Evolutionary conservation across 2,113 vertebrate species (phyloP), one percentile per base, ranked within the genome.

Genomic region (Hippocampus barbouri): DNA sequence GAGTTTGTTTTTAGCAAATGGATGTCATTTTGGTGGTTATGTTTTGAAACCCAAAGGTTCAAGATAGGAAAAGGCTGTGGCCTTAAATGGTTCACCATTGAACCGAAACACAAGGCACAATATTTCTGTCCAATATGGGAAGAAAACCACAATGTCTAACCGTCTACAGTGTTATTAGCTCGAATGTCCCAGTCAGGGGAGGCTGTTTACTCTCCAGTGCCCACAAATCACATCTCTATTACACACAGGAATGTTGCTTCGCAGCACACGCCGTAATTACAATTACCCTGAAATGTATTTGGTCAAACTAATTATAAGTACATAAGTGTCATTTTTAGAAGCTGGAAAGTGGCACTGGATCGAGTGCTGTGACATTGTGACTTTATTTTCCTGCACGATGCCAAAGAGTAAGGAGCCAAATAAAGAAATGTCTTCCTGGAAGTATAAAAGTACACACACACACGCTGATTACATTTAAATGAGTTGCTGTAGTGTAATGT

Each of bases 121-220:
- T 20, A 38, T 30, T 30, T 25, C 40, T 77, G 77, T 68, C 70
- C n/a, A 75, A 51, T 40, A 51, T 64, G 81, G 23, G 64, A 74
- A 62, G 43, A 77, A 71, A 75, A 67, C 38, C 68, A 62, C 65
- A 66, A 70, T 51, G n/a, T 76, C 75, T n/a, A 47, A 53, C 41
- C 64, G 15, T 47, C 59, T 2, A 16, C 18, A 15, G 60, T 71
- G 56, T 66, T 49, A 41, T 25, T 23, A 45, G 62, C 57, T 30
- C 43, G 49, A 71, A 65, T 25, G 41, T 21, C 47, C 34, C 16
- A 8, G 25, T 41, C 40, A 62, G 51, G 43, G 40, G 34, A 70
- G 65, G 66, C n/a, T 63, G 66, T 71, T n/a, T 69, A 69, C 25
- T 14, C 9, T 57, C 60, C 40, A 53, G 59, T 59, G 5, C 66